Evolutionary conservation across 2,888 invertebrate species (phyloP).

Genomic region (Ophion obscuratus): DNA sequence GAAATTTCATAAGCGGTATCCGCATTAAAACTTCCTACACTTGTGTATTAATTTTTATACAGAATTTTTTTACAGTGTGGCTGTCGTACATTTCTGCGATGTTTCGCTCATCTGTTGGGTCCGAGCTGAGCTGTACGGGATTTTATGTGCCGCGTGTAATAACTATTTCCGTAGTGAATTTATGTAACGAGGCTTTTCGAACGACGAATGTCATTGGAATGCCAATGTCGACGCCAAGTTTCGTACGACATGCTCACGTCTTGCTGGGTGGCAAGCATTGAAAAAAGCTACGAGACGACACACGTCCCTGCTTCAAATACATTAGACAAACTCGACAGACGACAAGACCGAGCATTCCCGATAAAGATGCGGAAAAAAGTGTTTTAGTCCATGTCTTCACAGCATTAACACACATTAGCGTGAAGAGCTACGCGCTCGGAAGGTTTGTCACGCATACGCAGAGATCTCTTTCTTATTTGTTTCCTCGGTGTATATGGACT

Average conservation of each 20-base stretch:
- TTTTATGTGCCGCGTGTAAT: background rate
- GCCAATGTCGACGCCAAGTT: background rate
- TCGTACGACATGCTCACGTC: background rate
- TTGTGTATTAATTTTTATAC: no score
- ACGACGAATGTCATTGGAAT: background rate
- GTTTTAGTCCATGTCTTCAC: slow-evolving; percentile 60
- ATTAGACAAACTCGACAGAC: background rate
- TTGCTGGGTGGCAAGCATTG: slow-evolving; percentile 33
- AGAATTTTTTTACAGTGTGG: no score
- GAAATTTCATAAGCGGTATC: no score
- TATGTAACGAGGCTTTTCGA: background rate
- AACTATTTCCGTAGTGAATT: background rate
- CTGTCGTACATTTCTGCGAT: background rate
- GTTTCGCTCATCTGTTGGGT: background rate
- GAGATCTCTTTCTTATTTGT: slow-evolving; percentile 7
- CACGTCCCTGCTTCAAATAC: slow-evolving; percentile 10
- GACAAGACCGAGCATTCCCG: background rate
- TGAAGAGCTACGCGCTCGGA: slow-evolving; percentile 43
- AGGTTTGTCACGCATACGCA: slow-evolving; percentile 37
- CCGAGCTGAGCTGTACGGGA: background rate
- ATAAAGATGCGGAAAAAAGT: slow-evolving; percentile 21
- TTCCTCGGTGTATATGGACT: slow-evolving; percentile 39
- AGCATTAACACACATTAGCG: slow-evolving; percentile 60
- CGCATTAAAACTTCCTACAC: no score
- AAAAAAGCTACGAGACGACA: slow-evolving; percentile 10